Conservation (phyloP, 1,140 invertebrate genomes). For the Lucilia sericata region DNA sequence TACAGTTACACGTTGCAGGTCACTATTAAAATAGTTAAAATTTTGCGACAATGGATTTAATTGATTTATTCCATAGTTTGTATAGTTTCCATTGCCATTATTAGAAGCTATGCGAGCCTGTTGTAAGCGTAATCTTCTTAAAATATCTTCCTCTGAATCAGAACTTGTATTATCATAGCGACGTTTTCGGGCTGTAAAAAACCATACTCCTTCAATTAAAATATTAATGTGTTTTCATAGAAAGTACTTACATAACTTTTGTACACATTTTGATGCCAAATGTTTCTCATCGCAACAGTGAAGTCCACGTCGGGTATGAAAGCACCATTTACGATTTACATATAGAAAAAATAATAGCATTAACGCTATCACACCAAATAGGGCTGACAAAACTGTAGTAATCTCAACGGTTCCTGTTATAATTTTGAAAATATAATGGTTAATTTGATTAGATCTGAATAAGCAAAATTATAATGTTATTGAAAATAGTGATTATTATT, state of each 20-base stretch:
- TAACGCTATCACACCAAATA: slow-evolving; percentile 79
- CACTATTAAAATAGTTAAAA: slow-evolving; percentile 60
- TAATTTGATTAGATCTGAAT: too few relatives aligned
- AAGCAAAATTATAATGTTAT: too few relatives aligned
- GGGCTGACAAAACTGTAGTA: slow-evolving; percentile 82
- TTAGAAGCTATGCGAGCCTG: slow-evolving; percentile 56
- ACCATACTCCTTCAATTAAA: background rate
- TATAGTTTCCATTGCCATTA: slow-evolving; percentile 54
- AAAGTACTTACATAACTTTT: slow-evolving; percentile 67
- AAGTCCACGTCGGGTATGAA: slow-evolving; percentile 73
- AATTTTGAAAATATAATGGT: too few relatives aligned
- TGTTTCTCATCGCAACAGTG: slow-evolving; percentile 73
- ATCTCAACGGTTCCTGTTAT: slow-evolving; percentile 79
- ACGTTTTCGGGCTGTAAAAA: slow-evolving; percentile 59
- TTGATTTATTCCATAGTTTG: slow-evolving; percentile 62
- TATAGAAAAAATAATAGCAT: slow-evolving; percentile 84
- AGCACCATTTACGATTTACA: slow-evolving; percentile 83
- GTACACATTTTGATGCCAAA: slow-evolving; percentile 68
- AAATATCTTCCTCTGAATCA: slow-evolving; percentile 82
- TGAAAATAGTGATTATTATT: too few relatives aligned
- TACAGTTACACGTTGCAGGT: slow-evolving; percentile 62
- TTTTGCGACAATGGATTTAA: slow-evolving; percentile 57
- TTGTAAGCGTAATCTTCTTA: slow-evolving; percentile 72
- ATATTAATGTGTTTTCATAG: slow-evolving; percentile 47
- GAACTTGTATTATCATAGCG: slow-evolving; percentile 74